Evolutionary conservation across 2,888 invertebrate species (phyloP), one percentile per base, ranked within the genome.

Genomic region (Cepaea hortensis): DNA sequence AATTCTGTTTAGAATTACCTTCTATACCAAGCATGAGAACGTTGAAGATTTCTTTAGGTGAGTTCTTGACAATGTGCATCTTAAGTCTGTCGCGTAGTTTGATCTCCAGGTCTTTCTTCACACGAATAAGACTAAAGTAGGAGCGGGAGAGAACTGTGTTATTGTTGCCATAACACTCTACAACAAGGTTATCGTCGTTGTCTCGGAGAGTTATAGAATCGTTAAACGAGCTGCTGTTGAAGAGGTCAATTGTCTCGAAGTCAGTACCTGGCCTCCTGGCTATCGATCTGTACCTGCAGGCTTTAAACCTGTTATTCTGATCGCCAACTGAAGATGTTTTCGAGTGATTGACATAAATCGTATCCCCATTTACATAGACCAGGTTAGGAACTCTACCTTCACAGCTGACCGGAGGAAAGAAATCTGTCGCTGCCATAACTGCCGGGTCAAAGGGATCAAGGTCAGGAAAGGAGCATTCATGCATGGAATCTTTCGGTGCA

Each of bases 1-100:
- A 48, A 46, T 81, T 81, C 15, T 85, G 81, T 61, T 75, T 85
- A n/a, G 85, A 81, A 9, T 62, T 81, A 62, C 81, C 75, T 13
- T 85, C 85, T 7, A 85, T 61, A 35, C 85, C 81, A 0, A 85
- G 50, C 61, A 85, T 62, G 7, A 85, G 73, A 65, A 85, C 68
- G 50, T 65, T 85, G 23, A 85, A 55, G 2, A 75, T 72, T 48
- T 85, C 85, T 62, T 61, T 65, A 20, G 85, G 85, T 13, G 81
- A 6, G 23, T 85, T 9, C n/a, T n/a, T 50, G 11, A 20, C 46
- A 5, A 85, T 15, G 23, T 85, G 81, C 18, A 46, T 73, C 23
- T 73, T 48, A 23, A 81, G 81, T n/a, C 75, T 75, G 18, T 62
- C 61, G 11, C 46, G 20, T 11, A 72, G 48, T n/a, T 35, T 3